Conservation (phyloP, 2,888 invertebrate genomes). For the Hypercompe scribonia region DNA sequence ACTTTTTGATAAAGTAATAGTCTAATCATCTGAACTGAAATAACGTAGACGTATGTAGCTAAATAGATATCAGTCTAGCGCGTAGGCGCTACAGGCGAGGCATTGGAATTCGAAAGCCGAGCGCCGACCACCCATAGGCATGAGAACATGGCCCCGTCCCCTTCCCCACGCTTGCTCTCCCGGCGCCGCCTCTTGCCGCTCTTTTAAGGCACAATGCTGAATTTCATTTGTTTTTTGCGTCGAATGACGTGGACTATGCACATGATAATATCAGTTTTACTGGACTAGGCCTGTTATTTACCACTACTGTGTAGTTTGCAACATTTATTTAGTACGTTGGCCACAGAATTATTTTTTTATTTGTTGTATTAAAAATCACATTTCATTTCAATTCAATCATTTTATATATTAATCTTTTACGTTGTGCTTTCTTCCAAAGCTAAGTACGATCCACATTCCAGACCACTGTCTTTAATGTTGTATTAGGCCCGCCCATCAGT, state of each 20-base stretch:
- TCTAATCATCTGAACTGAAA: slow-evolving; percentile 37
- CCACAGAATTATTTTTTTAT: neutral
- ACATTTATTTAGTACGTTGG: neutral
- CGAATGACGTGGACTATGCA: slow-evolving; percentile 62
- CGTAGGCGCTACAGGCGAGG: slow-evolving; percentile 84
- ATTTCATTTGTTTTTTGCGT: slow-evolving; percentile 81
- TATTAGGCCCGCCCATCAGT: slow-evolving; percentile 83
- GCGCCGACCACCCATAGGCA: slow-evolving; percentile 86
- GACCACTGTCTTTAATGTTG: slow-evolving; percentile 71
- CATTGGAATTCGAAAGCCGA: slow-evolving; percentile 86
- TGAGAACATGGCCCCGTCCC: slow-evolving; percentile 83
- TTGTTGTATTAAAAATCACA: neutral
- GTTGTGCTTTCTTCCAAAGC: slow-evolving; percentile 26
- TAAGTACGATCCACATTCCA: slow-evolving; percentile 79
- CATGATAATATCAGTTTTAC: slow-evolving; percentile 51
- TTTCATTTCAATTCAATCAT: neutral
- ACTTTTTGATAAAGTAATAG: slow-evolving; percentile 16
- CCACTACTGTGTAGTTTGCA: neutral
- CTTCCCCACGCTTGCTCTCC: slow-evolving; percentile 80
- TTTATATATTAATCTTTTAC: slow-evolving; percentile 5
- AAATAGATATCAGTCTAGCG: slow-evolving; percentile 70
- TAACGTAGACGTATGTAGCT: slow-evolving; percentile 53
- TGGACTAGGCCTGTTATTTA: slow-evolving; percentile 23
- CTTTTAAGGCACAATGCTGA: slow-evolving; percentile 81
- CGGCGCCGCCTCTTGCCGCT: slow-evolving; percentile 82